Percentiles rank a stretch among this genome's conserved stretches.
Evolutionary conservation across 1,140 invertebrate genomes (phyloP).

Genomic region (Episyrphus balteatus): DNA sequence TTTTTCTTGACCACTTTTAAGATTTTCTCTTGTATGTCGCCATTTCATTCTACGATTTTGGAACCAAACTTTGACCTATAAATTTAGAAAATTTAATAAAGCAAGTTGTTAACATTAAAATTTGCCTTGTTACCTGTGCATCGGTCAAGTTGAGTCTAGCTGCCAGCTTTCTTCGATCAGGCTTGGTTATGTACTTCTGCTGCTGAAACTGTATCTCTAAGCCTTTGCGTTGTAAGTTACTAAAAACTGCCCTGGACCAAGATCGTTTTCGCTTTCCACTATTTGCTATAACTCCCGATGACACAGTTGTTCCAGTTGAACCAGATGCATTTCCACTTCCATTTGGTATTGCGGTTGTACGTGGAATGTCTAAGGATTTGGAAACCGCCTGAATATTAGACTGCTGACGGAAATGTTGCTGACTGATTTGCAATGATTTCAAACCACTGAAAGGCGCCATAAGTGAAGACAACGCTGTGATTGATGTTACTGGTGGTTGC

Average conservation of each 20-base stretch:
- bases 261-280: constrained; percentile 68
- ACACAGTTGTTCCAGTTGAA: neutral
- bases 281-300: neutral
- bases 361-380: constrained; percentile 7
- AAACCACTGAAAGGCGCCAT: constrained; percentile 18
- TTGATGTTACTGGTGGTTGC: constrained; percentile 10
- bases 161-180: constrained; percentile 88
- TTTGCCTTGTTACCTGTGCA: constrained; percentile 61
- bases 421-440: constrained; percentile 16
- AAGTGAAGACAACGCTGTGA: constrained; percentile 6
- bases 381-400: neutral
- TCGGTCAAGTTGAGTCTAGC: constrained; percentile 92
- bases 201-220: constrained; percentile 89
- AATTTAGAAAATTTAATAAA: constrained; percentile 3
- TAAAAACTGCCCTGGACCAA: constrained; percentile 91
- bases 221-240: constrained; percentile 85
- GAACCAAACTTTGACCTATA: constrained; percentile 85
- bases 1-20: constrained; percentile 35
- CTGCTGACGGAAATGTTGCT: constrained; percentile 1
- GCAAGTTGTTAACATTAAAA: constrained; percentile 1
- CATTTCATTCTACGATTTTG: constrained; percentile 91
- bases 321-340: neutral
- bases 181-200: constrained; percentile 96
- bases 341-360: neutral
- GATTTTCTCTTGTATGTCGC: constrained; percentile 67